Conservation (phyloP, 2,797 vertebrate genomes). For the Luscinia luscinia region DNA sequence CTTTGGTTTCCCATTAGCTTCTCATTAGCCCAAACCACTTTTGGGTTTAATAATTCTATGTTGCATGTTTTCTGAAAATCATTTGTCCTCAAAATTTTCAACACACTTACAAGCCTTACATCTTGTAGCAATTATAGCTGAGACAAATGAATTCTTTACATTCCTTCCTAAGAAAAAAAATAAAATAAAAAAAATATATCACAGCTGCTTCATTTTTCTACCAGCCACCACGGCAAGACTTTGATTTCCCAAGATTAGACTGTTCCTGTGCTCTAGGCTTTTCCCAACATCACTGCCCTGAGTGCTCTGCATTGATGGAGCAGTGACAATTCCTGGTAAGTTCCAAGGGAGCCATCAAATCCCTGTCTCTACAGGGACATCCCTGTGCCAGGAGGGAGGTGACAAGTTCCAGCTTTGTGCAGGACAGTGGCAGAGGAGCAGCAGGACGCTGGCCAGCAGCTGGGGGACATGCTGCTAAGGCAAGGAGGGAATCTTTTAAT, state of each 20-base stretch:
- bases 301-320: accelerated
- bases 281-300: background rate
- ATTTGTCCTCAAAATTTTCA: background rate
- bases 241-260: background rate
- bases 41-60: background rate
- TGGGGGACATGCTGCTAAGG: background rate
- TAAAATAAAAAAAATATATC: background rate
- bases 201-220: background rate
- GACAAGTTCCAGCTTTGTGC: background rate
- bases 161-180: background rate
- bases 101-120: background rate
- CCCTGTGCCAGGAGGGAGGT: background rate
- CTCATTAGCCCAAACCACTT: background rate
- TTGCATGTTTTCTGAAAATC: background rate
- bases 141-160: background rate
- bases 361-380: accelerated
- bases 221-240: background rate
- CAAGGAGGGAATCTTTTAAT: background rate
- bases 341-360: background rate
- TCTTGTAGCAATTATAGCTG: background rate
- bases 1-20: background rate
- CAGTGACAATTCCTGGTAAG: background rate
- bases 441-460: background rate
- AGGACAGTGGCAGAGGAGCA: background rate
- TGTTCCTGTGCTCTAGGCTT: background rate